phyloP scores from a whole-genome alignment of 2,113 vertebrate genomes.

The Galemys pyrenaicus region DNA sequence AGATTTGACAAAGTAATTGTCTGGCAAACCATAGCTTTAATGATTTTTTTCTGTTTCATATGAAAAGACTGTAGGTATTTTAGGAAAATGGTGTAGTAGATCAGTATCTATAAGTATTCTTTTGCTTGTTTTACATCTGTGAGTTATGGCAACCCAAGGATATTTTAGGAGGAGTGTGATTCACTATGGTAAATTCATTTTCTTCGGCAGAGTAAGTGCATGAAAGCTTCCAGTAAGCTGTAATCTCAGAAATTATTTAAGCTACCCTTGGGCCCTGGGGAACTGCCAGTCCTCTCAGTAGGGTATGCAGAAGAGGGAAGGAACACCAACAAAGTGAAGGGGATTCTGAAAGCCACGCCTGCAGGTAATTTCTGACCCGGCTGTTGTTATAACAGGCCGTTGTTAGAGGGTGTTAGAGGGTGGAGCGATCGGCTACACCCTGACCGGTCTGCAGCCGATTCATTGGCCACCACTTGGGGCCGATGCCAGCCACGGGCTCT shows the following conservation, averaged over 20 bases:
- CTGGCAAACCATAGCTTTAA: slow-evolving; percentile 88
- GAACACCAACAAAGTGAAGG: neutral
- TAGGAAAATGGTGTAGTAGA: slow-evolving; percentile 84
- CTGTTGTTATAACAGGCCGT: neutral
- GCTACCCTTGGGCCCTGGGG: slow-evolving; percentile 43
- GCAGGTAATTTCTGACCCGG: neutral
- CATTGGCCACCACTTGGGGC: neutral
- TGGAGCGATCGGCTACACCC: neutral
- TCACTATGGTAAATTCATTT: slow-evolving; percentile 83
- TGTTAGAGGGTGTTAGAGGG: neutral
- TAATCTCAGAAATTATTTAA: slow-evolving; percentile 81
- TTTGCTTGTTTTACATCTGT: slow-evolving; percentile 67
- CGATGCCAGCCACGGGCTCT: neutral
- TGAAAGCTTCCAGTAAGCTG: slow-evolving; percentile 76
- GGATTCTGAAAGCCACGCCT: neutral
- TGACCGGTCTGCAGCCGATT: neutral
- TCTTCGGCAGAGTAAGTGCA: slow-evolving; percentile 78
- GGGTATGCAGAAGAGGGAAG: neutral
- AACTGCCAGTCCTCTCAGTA: neutral
- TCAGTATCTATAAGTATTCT: slow-evolving; percentile 80
- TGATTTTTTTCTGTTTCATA: slow-evolving; percentile 85
- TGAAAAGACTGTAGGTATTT: slow-evolving; percentile 83
- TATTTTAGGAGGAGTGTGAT: slow-evolving; percentile 82
- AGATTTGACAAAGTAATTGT: slow-evolving; percentile 91
- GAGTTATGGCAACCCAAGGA: slow-evolving; percentile 59